These are phyloP conservation scores for Cactoblastis cactorum DNA, from an alignment of 2,888 invertebrate genomes.

Conservation along the genomic window DNA sequence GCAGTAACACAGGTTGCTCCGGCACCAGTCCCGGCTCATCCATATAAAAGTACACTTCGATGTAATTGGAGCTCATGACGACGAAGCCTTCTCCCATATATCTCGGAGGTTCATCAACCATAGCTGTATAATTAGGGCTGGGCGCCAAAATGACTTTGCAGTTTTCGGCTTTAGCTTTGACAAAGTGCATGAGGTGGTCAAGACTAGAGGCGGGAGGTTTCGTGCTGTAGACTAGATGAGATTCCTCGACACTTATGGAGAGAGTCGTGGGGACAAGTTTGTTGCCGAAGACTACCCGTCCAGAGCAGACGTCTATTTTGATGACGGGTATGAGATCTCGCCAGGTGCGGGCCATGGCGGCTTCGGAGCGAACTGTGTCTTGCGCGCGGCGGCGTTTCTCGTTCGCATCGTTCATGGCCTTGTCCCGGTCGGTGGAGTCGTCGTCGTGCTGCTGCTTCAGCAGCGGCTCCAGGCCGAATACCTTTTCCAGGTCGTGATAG, in stretches of 20 bases:
- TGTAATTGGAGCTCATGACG: slow-evolving; percentile 95
- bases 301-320: slow-evolving; percentile 95
- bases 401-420: slow-evolving; percentile 82
- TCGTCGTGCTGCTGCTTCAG: slow-evolving; percentile 84
- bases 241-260: slow-evolving; percentile 95
- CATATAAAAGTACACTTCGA: slow-evolving; percentile 98
- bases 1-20: slow-evolving; percentile 92
- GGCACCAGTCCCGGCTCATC: slow-evolving; percentile 97
- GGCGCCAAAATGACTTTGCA: slow-evolving; percentile 97
- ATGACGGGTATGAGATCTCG: slow-evolving; percentile 97
- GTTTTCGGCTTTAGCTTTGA: slow-evolving; percentile 96
- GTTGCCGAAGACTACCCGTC: slow-evolving; percentile 96
- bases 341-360: slow-evolving; percentile 94
- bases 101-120: slow-evolving; percentile 94
- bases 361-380: slow-evolving; percentile 83
- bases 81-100: slow-evolving; percentile 99
- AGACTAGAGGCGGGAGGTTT: slow-evolving; percentile 95
- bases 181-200: slow-evolving; percentile 97
- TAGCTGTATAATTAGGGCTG: slow-evolving; percentile 95
- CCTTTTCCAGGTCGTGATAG: slow-evolving; percentile 91
- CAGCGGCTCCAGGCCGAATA: slow-evolving; percentile 90
- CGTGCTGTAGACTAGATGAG: slow-evolving; percentile 95
- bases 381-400: slow-evolving; percentile 75
- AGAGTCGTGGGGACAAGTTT: slow-evolving; percentile 95
- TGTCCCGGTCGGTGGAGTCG: slow-evolving; percentile 75